Evolutionary conservation across 2,888 invertebrate species (phyloP).

Genomic region (Holacanthella duospinosa): DNA sequence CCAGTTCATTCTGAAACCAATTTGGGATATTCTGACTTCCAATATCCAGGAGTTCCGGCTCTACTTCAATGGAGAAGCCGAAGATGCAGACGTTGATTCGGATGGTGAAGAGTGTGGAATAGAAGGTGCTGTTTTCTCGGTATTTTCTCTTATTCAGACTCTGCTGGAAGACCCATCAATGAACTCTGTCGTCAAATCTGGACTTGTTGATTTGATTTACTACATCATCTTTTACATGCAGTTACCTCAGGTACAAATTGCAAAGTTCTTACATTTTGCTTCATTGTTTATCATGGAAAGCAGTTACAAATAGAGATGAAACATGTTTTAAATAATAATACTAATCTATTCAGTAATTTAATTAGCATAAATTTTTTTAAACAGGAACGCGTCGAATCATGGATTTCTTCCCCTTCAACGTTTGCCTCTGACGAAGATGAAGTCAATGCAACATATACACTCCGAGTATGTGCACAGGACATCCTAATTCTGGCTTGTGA

Average conservation of each 20-base stretch:
- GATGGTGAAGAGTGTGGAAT: slow-evolving; percentile 47
- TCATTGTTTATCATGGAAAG: background rate
- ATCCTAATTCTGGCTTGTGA: slow-evolving; percentile 43
- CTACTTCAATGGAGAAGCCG: slow-evolving; percentile 51
- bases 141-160: slow-evolving; percentile 48
- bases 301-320: no score
- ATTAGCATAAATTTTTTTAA: slow-evolving; percentile 12
- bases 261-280: slow-evolving; percentile 33
- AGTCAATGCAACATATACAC: slow-evolving; percentile 46
- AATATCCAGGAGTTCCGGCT: slow-evolving; percentile 56
- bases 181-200: slow-evolving; percentile 41
- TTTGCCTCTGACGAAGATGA: slow-evolving; percentile 50
- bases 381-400: slow-evolving; percentile 41
- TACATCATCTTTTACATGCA: slow-evolving; percentile 47
- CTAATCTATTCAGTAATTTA: background rate
- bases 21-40: slow-evolving; percentile 58
- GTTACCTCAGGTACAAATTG: slow-evolving; percentile 48
- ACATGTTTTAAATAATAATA: background rate
- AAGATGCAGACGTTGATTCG: slow-evolving; percentile 52
- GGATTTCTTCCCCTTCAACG: slow-evolving; percentile 45
- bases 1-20: slow-evolving; percentile 52
- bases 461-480: slow-evolving; percentile 47
- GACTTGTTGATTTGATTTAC: slow-evolving; percentile 45
- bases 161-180: slow-evolving; percentile 32
- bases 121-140: slow-evolving; percentile 45